Conservation (phyloP, 2,797 vertebrate genomes). For the Spheniscus humboldti region DNA sequence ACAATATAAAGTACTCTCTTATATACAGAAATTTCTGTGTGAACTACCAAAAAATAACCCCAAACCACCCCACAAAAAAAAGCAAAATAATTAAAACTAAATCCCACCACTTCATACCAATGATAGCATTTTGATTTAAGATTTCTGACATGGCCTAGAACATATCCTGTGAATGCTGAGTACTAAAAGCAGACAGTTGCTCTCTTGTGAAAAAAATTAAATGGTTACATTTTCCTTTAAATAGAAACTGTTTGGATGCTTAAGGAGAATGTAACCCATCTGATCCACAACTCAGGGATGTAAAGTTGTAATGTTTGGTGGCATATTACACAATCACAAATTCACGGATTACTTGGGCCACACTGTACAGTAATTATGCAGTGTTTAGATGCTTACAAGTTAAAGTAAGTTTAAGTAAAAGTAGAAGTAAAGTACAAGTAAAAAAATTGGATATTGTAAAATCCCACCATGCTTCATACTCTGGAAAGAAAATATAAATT, state of each 20-base stretch:
- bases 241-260: slow-evolving; percentile 33
- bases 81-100: neutral
- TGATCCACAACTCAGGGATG: slow-evolving; percentile 31
- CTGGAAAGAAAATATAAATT: neutral
- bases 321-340: neutral
- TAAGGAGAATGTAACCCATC: slow-evolving; percentile 37
- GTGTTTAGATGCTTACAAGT: neutral
- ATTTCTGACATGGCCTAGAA: slow-evolving; percentile 41
- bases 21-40: neutral
- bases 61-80: neutral
- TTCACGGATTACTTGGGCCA: neutral
- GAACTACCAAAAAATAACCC: neutral
- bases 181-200: slow-evolving; percentile 20
- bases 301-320: slow-evolving; percentile 23
- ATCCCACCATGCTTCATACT: neutral
- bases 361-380: slow-evolving; percentile 32
- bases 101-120: neutral
- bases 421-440: neutral
- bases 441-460: slow-evolving; percentile 17
- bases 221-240: slow-evolving; percentile 31
- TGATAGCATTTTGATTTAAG: neutral
- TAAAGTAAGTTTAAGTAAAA: neutral
- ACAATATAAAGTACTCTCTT: neutral
- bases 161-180: neutral
- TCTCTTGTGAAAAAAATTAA: slow-evolving; percentile 32